Evolutionary conservation across 2,113 vertebrate genomes (phyloP).

Genomic region (Brachypteracias leptosomus): DNA sequence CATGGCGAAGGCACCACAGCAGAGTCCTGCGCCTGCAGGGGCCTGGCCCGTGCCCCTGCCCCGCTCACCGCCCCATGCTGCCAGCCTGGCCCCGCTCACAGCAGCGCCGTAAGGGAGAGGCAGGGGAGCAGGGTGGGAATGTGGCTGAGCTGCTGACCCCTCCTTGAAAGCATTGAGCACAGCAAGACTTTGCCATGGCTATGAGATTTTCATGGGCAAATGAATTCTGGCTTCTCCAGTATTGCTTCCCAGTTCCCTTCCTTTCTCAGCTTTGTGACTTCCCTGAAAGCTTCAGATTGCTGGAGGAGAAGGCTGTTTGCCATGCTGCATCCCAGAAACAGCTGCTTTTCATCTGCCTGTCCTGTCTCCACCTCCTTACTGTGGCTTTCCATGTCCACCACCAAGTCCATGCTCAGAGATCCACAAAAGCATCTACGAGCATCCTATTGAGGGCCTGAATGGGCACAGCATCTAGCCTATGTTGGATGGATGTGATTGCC

Average conservation of each 20-base stretch:
- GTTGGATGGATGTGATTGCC: fast-evolving
- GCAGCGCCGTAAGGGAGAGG: background rate
- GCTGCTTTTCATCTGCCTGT: background rate
- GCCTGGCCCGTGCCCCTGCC: background rate
- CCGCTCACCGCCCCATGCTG: fast-evolving
- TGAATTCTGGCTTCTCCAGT: background rate
- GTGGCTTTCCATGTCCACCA: background rate
- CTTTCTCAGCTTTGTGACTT: background rate
- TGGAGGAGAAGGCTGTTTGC: background rate
- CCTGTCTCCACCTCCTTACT: background rate
- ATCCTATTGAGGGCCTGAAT: background rate
- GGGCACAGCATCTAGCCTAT: background rate
- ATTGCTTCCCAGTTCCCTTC: background rate
- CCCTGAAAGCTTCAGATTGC: background rate
- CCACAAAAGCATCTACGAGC: background rate
- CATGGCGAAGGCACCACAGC: fast-evolving
- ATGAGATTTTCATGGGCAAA: background rate
- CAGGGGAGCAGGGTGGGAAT: fast-evolving
- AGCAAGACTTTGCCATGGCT: background rate
- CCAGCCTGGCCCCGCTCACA: background rate
- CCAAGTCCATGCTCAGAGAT: background rate
- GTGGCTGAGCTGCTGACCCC: fast-evolving
- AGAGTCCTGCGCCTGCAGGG: background rate
- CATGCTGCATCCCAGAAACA: background rate
- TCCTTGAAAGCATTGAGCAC: background rate